phyloP scores from a whole-genome alignment of 2,888 invertebrate genomes.

The Nephrotoma guestfalica region DNA sequence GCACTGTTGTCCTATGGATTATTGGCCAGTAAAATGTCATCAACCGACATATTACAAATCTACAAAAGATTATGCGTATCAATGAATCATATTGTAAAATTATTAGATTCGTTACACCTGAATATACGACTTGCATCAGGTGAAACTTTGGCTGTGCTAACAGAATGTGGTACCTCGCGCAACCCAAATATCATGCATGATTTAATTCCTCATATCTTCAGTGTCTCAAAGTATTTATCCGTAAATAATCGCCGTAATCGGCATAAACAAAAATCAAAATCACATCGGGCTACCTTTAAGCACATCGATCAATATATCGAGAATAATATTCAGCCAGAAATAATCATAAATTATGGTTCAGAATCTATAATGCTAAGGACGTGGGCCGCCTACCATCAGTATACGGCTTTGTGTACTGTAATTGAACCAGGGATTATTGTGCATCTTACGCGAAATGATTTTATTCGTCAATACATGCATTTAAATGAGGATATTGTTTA shows the following conservation, averaged over 20 bases:
- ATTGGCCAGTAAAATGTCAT: conserved; percentile 64
- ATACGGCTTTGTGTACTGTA: conserved; percentile 37
- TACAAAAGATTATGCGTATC: conserved; percentile 15
- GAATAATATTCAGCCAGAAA: conserved; percentile 33
- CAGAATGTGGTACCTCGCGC: conserved; percentile 53
- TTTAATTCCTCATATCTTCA: conserved; percentile 45
- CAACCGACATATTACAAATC: conserved; percentile 25
- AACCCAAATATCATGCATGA: conserved; percentile 46
- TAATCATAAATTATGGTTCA: conserved; percentile 29
- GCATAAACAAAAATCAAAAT: conserved; percentile 87
- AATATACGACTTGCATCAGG: conserved; percentile 68
- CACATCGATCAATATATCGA: conserved; percentile 83
- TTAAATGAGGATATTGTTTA: conserved; percentile 39
- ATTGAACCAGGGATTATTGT: conserved; percentile 45
- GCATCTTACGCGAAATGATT: conserved; percentile 66
- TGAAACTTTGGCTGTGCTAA: conserved; percentile 64
- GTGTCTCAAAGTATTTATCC: conserved; percentile 63
- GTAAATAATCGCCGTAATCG: conserved; percentile 89
- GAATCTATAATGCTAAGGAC: conserved; percentile 29
- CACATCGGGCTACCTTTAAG: conserved; percentile 87
- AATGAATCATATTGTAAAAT: conserved; percentile 46
- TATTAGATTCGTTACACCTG: conserved; percentile 63
- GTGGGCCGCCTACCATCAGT: conserved; percentile 36
- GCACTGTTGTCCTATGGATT: conserved; percentile 88
- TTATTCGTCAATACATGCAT: conserved; percentile 69